Base-by-base conservation (phyloP, 92 coral and sea anemone species). In the Phymanthus crucifer region DNA sequence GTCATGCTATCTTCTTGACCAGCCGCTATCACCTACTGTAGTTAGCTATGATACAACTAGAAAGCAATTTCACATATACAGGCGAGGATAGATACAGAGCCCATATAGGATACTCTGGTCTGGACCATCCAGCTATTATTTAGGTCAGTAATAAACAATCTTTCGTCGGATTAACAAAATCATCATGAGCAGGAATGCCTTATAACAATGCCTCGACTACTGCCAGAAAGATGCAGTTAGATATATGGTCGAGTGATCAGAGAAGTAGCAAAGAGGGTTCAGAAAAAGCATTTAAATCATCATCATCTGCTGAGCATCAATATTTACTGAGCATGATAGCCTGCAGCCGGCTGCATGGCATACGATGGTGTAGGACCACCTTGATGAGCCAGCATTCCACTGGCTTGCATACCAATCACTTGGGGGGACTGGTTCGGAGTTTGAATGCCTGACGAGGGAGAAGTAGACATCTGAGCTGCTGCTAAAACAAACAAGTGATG, bases 331-430 rank as follows among this genome's bases (percentile, higher is more conserved):
- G 93, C 74, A 57, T 83, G 93, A 78, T 89, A 89, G 90, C 93
- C 93, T 31, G 93, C 93, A 89, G 93, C 93, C 93, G 88, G 93
- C 93, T 89, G 93, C 93, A 89, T 78, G 88, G 89, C 93, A 73
- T 89, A 89, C 36, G 83, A 86, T 71, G 90, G 84, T 70, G 79
- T 83, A 54, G 87, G 85, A 13, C 75, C 88, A 70, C 93, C 93
- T 73, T 86, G 90, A 58, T 85, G 93, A 45, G 85, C 74, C 17
- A 86, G 88, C 69, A 89, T 86, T 71, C 88, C 88, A 48, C 87
- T 83, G 36, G 86, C 74, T 40, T 78, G 88, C 70, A 88, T 81
- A 46, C 91, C 93, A 79, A 89, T 83, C 80, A 89, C 77, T 32
- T 89, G 93, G 8, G 86, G 77, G 21, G 87, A 50, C 34, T 89